Evolutionary conservation across 2,797 vertebrate genomes (phyloP).

Genomic region (Steatocranus sp.): DNA sequence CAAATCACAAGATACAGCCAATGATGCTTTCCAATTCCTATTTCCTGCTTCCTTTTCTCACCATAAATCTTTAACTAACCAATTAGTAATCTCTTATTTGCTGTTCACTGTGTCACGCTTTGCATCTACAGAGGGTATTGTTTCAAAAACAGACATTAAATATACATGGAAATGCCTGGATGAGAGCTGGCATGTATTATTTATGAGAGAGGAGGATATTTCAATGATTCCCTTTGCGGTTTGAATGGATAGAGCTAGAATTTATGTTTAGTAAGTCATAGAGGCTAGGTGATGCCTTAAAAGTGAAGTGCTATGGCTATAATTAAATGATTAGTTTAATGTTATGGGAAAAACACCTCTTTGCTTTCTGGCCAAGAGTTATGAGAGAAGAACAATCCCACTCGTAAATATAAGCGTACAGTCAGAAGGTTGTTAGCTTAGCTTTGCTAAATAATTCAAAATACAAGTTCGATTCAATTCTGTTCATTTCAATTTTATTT

Average conservation of each 20-base stretch:
- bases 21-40: constrained; percentile 42
- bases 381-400: not conserved
- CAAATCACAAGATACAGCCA: constrained; percentile 36
- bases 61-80: constrained; percentile 69
- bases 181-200: constrained; percentile 59
- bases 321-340: not conserved
- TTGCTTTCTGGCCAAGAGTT: not conserved
- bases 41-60: constrained; percentile 63
- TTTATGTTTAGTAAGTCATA: not conserved
- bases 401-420: not conserved
- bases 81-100: constrained; percentile 68
- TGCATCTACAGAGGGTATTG: constrained; percentile 53
- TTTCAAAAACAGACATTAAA: constrained; percentile 70
- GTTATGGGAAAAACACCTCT: not conserved
- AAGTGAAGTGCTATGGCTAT: not conserved
- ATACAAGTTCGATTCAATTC: not conserved
- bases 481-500: not conserved
- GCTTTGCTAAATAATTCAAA: not conserved
- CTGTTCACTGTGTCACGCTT: constrained; percentile 45
- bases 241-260: constrained; percentile 11
- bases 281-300: not conserved
- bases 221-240: constrained; percentile 21
- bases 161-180: constrained; percentile 62
- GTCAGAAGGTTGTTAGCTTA: not conserved
- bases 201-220: constrained; percentile 41